phyloP scores from a whole-genome alignment of 2,113 vertebrate species.

The Nesoenas mayeri region DNA sequence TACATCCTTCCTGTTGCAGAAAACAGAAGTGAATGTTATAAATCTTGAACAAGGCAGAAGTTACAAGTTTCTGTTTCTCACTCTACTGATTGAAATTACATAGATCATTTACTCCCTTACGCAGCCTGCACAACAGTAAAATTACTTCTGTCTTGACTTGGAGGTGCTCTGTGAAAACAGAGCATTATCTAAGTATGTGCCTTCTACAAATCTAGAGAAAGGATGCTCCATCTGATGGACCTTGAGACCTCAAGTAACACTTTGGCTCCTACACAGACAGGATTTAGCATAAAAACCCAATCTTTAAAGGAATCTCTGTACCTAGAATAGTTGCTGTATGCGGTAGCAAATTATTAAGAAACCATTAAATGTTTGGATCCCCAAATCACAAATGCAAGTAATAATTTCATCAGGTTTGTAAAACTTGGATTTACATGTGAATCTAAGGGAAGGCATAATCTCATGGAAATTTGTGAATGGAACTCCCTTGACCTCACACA shows the following conservation, averaged over 20 bases:
- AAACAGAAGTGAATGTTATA: not conserved
- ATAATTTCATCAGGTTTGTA: not conserved
- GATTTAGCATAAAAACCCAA: not conserved
- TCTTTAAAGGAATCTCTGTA: not conserved
- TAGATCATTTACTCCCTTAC: not conserved
- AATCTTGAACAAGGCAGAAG: not conserved
- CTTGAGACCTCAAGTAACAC: not conserved
- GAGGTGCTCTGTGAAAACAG: not conserved
- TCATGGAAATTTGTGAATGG: not conserved
- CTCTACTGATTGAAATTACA: not conserved
- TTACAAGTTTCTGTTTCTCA: not conserved
- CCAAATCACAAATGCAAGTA: not conserved
- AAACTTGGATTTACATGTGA: not conserved
- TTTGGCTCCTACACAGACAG: not conserved
- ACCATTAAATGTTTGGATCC: not conserved
- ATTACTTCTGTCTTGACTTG: not conserved
- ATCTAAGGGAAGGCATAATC: not conserved
- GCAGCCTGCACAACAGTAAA: not conserved
- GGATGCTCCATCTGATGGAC: not conserved
- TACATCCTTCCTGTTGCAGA: not conserved
- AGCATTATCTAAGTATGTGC: not conserved
- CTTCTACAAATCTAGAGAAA: not conserved
- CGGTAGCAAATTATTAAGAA: not conserved
- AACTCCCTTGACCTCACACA: not conserved
- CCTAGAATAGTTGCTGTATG: not conserved